Evolutionary conservation across 2,113 vertebrate species (phyloP), one percentile per base, ranked within the genome.

Genomic region (Cercocebus atys): DNA sequence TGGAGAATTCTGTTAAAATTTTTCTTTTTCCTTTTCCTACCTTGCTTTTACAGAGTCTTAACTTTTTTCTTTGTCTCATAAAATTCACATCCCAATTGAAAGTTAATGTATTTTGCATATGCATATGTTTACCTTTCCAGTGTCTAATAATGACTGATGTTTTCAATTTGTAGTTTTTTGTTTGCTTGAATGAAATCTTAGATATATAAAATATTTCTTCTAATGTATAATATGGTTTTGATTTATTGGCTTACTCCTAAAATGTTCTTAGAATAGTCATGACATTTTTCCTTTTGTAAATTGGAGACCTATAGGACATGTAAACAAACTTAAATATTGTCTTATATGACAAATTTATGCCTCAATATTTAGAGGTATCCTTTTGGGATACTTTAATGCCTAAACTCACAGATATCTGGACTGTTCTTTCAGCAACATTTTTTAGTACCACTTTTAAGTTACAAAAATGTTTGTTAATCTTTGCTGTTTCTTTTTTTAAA

Each of bases 21-120:
- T 81, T 79, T 64, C n/a, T 47, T 92, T 87, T n/a, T 38, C 12
- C 1, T 52, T 84, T 81, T 78, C 22, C 38, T 95, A n/a, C 57
- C 25, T 92, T 76, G 38, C 43, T 80, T 93, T 93, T 35, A 88
- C 57, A 64, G 78, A 79, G 27, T 91, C 30, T 76, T 93, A 94
- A 94, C 59, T 78, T 94, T 82, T 92, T 84, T 11, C 25, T 93
- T 97, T 96, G 85, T n/a, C 64, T 97, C 32, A 3, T 85, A 94
- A 94, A 89, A 90, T 92, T 92, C 32, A 93, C n/a, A 90, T 88
- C 32, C 55, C 47, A 90, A 3, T 73, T 89, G 1, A 75, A 92
- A 92, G 79, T 90, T 93, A 50, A 40, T 97, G 32, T 84, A 79
- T 95, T 92, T 70, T 52, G 52, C 8, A 25, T 47, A 72, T n/a